Conservation (phyloP, 2,797 vertebrate species). For the Antrozous pallidus region DNA sequence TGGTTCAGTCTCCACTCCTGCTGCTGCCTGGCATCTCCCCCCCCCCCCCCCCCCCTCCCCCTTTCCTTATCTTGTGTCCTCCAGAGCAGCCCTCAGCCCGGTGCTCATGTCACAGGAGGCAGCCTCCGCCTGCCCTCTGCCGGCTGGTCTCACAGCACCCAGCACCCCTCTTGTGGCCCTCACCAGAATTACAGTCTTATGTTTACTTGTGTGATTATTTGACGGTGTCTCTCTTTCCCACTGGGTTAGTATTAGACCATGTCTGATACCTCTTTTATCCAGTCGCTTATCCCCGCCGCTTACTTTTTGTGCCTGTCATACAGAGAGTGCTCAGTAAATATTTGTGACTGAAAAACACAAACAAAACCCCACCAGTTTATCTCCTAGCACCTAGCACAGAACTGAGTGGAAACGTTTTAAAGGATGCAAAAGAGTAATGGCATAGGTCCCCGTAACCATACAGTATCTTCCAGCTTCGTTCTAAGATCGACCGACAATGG, state of each 20-base stretch:
- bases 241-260: not conserved
- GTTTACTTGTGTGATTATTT: not conserved
- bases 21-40: not conserved
- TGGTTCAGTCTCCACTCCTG: not conserved
- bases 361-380: not conserved
- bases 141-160: not conserved
- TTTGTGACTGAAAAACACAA: not conserved
- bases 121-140: not conserved
- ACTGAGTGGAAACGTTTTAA: not conserved
- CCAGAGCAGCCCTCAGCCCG: not conserved
- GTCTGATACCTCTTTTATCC: not conserved
- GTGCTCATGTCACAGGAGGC: not conserved
- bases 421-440: not conserved
- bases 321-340: not conserved
- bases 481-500: not conserved
- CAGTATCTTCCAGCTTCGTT: no score
- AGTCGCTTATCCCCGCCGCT: not conserved
- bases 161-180: not conserved
- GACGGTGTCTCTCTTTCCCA: not conserved
- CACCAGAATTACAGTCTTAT: not conserved
- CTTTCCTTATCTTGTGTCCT: not conserved
- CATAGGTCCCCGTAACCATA: not conserved
- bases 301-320: not conserved
- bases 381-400: not conserved
- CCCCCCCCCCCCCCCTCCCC: no score